Conservation (phyloP, 2,797 vertebrate species). For the Astyanax mexicanus region DNA sequence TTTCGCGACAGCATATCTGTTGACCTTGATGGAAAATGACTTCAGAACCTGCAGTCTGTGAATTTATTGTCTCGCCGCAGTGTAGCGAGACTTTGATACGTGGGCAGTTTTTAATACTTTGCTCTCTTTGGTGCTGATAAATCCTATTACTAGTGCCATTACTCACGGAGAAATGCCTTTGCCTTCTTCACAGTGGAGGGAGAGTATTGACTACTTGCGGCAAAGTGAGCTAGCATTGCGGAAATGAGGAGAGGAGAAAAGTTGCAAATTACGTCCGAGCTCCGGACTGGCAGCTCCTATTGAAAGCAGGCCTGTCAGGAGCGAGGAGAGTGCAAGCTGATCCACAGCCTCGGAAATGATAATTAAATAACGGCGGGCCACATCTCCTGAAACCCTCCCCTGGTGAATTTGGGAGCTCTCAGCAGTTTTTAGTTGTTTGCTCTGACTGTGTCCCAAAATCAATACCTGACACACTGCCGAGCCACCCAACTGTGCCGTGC, state of each 20-base stretch:
- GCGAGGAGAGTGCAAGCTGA: constrained; percentile 52
- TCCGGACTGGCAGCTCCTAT: constrained; percentile 64
- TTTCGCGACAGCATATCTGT: background rate
- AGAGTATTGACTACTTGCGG: constrained; percentile 63
- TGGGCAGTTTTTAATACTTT: constrained; percentile 52
- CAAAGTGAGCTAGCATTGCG: constrained; percentile 59
- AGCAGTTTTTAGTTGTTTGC: constrained; percentile 63
- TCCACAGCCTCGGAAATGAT: constrained; percentile 63
- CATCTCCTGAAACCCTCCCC: constrained; percentile 53
- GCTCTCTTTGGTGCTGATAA: constrained; percentile 56
- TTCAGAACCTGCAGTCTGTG: constrained; percentile 38
- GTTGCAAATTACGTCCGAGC: constrained; percentile 67
- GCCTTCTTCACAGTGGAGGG: constrained; percentile 54
- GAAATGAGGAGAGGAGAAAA: constrained; percentile 64
- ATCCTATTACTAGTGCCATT: constrained; percentile 56
- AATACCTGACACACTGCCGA: constrained; percentile 72
- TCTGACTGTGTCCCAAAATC: constrained; percentile 66
- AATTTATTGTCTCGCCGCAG: constrained; percentile 42
- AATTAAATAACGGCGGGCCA: constrained; percentile 72
- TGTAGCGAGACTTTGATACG: constrained; percentile 5
- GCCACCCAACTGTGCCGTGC: constrained; percentile 25
- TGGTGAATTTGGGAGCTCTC: constrained; percentile 68
- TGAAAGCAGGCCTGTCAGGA: constrained; percentile 56
- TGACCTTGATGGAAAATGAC: constrained; percentile 42
- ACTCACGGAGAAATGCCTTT: constrained; percentile 56